These are phyloP conservation scores for Spea bombifrons DNA, from an alignment of 2,113 vertebrate species.

Conservation along the genomic window DNA sequence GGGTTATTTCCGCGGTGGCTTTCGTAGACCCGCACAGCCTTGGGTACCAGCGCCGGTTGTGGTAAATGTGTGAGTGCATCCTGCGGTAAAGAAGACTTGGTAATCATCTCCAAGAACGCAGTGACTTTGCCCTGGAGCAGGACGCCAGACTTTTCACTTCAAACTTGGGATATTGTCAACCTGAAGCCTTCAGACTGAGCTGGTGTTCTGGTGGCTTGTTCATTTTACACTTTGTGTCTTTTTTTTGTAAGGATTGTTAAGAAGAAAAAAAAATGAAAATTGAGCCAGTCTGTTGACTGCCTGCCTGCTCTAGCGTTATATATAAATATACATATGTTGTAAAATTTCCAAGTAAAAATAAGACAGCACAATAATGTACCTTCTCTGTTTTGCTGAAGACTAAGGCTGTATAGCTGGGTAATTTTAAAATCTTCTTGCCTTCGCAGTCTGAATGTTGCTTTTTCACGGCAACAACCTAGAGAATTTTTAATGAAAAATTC, in stretches of 20 bases:
- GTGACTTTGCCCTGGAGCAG: conserved; percentile 55
- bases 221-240: conserved; percentile 63
- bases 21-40: conserved; percentile 64
- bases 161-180: conserved; percentile 58
- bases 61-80: conserved; percentile 51
- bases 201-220: conserved; percentile 73
- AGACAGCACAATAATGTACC: conserved; percentile 80
- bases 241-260: conserved; percentile 68
- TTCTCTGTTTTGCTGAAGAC: conserved; percentile 74
- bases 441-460: conserved; percentile 73
- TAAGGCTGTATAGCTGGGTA: conserved; percentile 66
- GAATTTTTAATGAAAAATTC: conserved; percentile 71
- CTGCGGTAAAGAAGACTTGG: conserved; percentile 57
- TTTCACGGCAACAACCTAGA: conserved; percentile 70
- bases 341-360: conserved; percentile 69
- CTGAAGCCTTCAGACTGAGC: conserved; percentile 64
- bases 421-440: conserved; percentile 71
- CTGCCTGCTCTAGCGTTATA: conserved; percentile 74
- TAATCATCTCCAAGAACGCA: conserved; percentile 55
- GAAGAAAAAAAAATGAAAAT: conserved; percentile 56
- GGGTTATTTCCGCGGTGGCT: conserved; percentile 72
- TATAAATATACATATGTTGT: conserved; percentile 67
- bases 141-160: conserved; percentile 62
- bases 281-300: conserved; percentile 69
- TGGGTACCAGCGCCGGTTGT: conserved; percentile 51